Conservation (phyloP, 2,113 vertebrate genomes). For the Nanorana parkeri region DNA sequence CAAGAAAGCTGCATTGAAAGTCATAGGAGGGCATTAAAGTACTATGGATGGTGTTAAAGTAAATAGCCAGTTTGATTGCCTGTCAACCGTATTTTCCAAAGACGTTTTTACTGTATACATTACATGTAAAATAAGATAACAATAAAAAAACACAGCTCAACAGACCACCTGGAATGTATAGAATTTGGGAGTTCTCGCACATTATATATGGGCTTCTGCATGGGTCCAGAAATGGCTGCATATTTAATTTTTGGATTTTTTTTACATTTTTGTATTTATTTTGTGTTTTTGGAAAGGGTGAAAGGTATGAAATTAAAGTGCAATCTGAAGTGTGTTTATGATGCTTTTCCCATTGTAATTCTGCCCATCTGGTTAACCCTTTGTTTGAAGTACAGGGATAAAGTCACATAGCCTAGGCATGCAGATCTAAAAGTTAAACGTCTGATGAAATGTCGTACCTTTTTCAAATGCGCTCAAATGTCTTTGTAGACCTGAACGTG, state of each 20-base stretch:
- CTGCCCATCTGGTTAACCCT: slow-evolving; percentile 52
- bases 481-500: slow-evolving; percentile 78
- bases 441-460: slow-evolving; percentile 61
- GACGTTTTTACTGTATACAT: slow-evolving; percentile 62
- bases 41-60: slow-evolving; percentile 27
- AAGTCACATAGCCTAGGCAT: slow-evolving; percentile 70
- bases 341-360: slow-evolving; percentile 64
- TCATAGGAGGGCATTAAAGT: slow-evolving; percentile 60
- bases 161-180: slow-evolving; percentile 53
- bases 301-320: slow-evolving; percentile 32
- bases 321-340: slow-evolving; percentile 59
- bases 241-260: slow-evolving; percentile 34
- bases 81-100: slow-evolving; percentile 51
- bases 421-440: slow-evolving; percentile 52
- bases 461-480: slow-evolving; percentile 68
- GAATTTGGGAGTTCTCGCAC: slow-evolving; percentile 46
- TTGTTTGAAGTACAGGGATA: slow-evolving; percentile 61
- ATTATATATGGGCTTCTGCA: slow-evolving; percentile 61
- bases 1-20: slow-evolving; percentile 55
- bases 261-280: neutral
- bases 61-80: slow-evolving; percentile 34
- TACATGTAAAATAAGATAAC: slow-evolving; percentile 74
- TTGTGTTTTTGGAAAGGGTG: slow-evolving; percentile 38
- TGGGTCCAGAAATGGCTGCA: slow-evolving; percentile 60
- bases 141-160: slow-evolving; percentile 50